Conservation (phyloP, 1,140 invertebrate genomes). For the silkworm (Bombyx mori) region DNA sequence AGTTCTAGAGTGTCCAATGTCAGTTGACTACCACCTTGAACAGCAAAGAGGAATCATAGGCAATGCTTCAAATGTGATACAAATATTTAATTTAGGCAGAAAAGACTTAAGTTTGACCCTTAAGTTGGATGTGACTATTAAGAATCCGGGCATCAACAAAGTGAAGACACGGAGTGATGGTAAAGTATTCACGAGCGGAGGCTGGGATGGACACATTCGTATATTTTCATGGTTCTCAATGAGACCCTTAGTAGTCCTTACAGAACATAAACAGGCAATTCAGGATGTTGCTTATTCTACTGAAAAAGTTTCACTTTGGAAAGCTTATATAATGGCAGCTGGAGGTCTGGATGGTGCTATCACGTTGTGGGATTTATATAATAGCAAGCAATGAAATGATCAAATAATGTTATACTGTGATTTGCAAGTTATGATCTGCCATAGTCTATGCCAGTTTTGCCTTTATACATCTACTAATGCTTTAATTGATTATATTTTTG, state of each 20-base stretch:
- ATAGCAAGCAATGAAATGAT: conserved; percentile 38
- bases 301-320: conserved; percentile 75
- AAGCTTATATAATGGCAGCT: conserved; percentile 80
- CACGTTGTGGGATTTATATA: conserved; percentile 84
- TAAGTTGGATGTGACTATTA: conserved; percentile 74
- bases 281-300: conserved; percentile 79
- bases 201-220: conserved; percentile 83
- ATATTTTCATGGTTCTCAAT: conserved; percentile 86
- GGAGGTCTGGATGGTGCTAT: conserved; percentile 79
- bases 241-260: conserved; percentile 80
- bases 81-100: conserved; percentile 72
- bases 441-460: conserved; percentile 1
- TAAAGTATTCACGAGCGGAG: conserved; percentile 81
- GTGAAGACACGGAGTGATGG: conserved; percentile 79
- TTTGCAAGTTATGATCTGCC: neutral
- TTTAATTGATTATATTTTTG: neutral
- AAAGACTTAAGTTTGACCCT: conserved; percentile 72
- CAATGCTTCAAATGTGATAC: conserved; percentile 73
- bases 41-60: conserved; percentile 77
- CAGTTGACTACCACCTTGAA: conserved; percentile 77
- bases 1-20: conserved; percentile 77
- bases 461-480: neutral
- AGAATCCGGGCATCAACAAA: conserved; percentile 80
- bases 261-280: conserved; percentile 77
- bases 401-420: neutral